These are phyloP conservation scores for Pantherophis alleghaniensis DNA, from an alignment of 2,797 vertebrate genomes.

Conservation along the genomic window DNA sequence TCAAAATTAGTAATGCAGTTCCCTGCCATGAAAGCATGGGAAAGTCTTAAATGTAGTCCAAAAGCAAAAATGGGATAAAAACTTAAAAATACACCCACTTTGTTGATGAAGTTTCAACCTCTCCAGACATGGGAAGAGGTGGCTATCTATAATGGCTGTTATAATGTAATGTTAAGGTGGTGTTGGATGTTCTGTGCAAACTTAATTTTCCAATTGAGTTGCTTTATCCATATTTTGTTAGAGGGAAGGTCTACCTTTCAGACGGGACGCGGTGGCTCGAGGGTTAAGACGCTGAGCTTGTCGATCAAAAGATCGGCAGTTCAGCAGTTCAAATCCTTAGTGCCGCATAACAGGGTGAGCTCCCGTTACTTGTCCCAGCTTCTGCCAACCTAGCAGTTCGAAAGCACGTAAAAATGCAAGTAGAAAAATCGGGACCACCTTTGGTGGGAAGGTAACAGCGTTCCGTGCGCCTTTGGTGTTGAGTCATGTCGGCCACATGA, in stretches of 20 bases:
- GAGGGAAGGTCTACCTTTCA: neutral
- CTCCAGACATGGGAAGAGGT: neutral
- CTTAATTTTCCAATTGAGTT: neutral
- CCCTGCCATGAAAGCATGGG: neutral
- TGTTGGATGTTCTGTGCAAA: neutral
- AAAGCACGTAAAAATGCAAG: too few species aligned
- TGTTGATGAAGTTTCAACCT: neutral
- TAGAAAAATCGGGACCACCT: too few species aligned
- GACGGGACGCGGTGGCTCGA: too few species aligned
- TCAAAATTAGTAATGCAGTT: neutral
- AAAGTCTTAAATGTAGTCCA: neutral
- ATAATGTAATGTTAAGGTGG: neutral
- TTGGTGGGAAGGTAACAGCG: too few species aligned
- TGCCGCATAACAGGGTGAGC: too few species aligned
- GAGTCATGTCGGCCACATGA: too few species aligned
- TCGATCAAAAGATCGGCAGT: too few species aligned
- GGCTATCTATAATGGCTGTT: neutral
- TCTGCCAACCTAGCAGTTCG: too few species aligned
- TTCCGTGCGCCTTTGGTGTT: too few species aligned
- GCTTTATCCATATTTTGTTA: neutral
- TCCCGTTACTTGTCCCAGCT: too few species aligned
- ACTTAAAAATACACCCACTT: neutral
- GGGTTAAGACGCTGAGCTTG: too few species aligned
- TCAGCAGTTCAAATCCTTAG: too few species aligned
- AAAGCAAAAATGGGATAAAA: neutral